Evolutionary conservation across 2,888 invertebrate species (phyloP).

Genomic region (Scaptomyza tumidula): DNA sequence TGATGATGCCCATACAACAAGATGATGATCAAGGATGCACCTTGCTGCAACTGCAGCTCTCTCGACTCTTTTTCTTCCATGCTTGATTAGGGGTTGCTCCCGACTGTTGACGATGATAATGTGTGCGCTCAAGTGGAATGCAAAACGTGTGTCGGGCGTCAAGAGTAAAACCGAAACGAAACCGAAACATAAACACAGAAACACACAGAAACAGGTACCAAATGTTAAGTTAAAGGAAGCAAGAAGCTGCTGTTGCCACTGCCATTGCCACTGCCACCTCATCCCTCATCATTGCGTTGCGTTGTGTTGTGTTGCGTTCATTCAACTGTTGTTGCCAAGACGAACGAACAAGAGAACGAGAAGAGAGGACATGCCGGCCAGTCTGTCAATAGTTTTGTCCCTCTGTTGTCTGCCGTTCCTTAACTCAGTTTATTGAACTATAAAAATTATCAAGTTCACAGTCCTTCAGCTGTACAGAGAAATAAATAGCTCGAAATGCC

Average conservation of each 20-base stretch:
- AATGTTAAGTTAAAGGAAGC: conserved; percentile 4
- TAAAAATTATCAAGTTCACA: conserved; percentile 36
- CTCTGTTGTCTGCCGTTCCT: conserved; percentile 3
- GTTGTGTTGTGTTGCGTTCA: conserved; percentile 54
- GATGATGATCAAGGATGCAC: conserved; percentile 74
- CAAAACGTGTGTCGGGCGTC: conserved; percentile 67
- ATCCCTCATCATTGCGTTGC: conserved; percentile 30
- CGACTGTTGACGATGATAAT: conserved; percentile 25
- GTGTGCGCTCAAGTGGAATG: conserved; percentile 68
- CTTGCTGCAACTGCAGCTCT: conserved; percentile 67
- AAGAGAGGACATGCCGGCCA: conserved; percentile 19
- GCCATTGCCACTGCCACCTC: conserved; percentile 12
- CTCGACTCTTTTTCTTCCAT: not conserved
- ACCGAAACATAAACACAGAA: conserved; percentile 13
- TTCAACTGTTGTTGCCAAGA: conserved; percentile 66
- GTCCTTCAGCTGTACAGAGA: conserved; percentile 24
- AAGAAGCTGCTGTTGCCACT: conserved; percentile 18
- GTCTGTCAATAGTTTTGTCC: conserved; percentile 18
- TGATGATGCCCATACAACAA: conserved; percentile 10
- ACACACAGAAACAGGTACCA: conserved; percentile 45
- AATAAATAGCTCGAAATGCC: not conserved
- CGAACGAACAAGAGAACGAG: conserved; percentile 11
- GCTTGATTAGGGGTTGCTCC: conserved; percentile 51
- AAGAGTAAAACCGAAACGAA: conserved; percentile 32
- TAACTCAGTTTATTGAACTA: conserved; percentile 76